Base-by-base conservation (phyloP, 1,140 invertebrate species). In the Galleria mellonella region DNA sequence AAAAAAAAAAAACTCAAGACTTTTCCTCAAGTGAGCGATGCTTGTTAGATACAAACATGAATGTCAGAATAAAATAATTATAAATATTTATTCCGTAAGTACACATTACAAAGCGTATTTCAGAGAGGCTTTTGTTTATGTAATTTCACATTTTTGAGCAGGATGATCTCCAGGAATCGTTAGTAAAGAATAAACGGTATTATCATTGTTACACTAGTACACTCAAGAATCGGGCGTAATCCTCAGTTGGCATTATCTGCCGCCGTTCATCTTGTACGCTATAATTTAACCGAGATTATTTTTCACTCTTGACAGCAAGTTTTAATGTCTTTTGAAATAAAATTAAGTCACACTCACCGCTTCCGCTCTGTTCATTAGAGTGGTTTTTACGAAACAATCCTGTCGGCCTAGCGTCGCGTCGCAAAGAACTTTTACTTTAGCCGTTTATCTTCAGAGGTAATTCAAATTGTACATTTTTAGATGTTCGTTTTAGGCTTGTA, bases 281-380 rank as follows among this genome's bases (percentile, higher is more conserved):
- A 66, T 74, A 69, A 71, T 74, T 74, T 57, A 55, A 43, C 52
- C 36, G 52, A 68, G 67, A 73, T 71, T 71, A 73, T 73, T 73
- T 73, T 68, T 71, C 70, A 71, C 57, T 68, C 60, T 48, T 55
- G 67, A 65, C 60, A 64, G 64, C 66, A 64, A 69, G 57, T 68
- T 73, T 71, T 68, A 73, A 73, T 68, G 60, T 65, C 64, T 62
- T 70, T 62, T 65, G 62, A 55, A 73, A 66, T 70, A 58, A 60
- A 71, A 66, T 71, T 68, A 58, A 71, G 54, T 57, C 49, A 47
- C 48, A 60, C 49, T 60, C 57, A 59, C 45, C 51, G 58, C 59
- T 55, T 47, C 32, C 51, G 47, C 46, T 48, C 32, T 44, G 40
- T 51, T 59, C 55, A 55, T 59, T 54, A 55, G 30, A 32, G 38